These are phyloP conservation scores for Synergus itoensis DNA, from an alignment of 2,888 invertebrate genomes.

Conservation along the genomic window DNA sequence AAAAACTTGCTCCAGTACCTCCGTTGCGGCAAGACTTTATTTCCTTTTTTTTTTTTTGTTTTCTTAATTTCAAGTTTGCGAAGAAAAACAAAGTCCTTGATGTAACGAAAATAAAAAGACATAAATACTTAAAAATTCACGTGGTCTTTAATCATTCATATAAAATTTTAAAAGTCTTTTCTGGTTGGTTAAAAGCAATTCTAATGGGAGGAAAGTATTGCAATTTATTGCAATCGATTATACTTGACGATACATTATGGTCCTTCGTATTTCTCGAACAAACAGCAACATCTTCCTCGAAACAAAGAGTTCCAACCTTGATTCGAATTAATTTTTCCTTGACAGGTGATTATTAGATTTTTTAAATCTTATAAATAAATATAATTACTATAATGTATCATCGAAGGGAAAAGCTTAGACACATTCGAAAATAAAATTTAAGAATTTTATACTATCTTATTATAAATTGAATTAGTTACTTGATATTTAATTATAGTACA, in stretches of 20 bases:
- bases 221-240: not conserved
- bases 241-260: conserved; percentile 44
- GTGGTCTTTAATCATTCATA: not conserved
- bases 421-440: no score
- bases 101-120: not conserved
- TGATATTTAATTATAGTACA: no score
- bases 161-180: not conserved
- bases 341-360: no score
- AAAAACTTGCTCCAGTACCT: conserved; percentile 57
- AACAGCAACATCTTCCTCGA: conserved; percentile 28
- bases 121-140: no score
- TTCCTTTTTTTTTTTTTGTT: not conserved
- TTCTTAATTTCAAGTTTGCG: not conserved
- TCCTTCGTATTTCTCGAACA: conserved; percentile 38
- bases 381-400: no score
- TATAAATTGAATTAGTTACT: no score
- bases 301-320: conserved; percentile 27
- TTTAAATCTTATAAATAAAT: no score
- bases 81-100: not conserved
- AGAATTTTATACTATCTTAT: no score
- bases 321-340: not conserved
- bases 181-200: not conserved
- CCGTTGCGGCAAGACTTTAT: not conserved
- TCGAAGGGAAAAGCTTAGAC: no score
- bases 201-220: no score